These are phyloP conservation scores for Ariopsis seemanni DNA, from an alignment of 2,113 vertebrate species.

Conservation along the genomic window DNA sequence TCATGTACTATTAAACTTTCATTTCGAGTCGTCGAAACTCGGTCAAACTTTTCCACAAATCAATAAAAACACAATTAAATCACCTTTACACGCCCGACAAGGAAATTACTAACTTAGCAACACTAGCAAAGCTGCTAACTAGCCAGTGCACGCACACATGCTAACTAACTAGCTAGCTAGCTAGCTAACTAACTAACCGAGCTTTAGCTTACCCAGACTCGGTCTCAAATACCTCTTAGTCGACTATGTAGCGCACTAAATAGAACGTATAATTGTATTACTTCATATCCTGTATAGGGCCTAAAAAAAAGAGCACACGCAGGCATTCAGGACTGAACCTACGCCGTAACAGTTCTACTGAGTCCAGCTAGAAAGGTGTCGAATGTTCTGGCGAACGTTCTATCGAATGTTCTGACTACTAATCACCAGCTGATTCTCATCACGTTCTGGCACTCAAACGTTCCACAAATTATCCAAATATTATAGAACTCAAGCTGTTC, in stretches of 20 bases:
- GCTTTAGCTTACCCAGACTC: neutral
- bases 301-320: neutral
- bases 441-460: neutral
- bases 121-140: neutral
- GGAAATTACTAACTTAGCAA: neutral
- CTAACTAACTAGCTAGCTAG: neutral
- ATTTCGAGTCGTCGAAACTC: neutral
- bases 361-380: neutral
- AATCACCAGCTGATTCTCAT: no score
- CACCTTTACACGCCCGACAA: neutral
- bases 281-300: neutral
- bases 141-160: neutral
- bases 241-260: neutral
- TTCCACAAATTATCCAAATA: neutral
- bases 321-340: neutral
- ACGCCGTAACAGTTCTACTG: neutral
- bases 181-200: no score
- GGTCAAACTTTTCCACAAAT: neutral
- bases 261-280: no score
- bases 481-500: neutral
- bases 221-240: neutral
- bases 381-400: constrained; percentile 2
- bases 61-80: neutral
- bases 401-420: neutral
- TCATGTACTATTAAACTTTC: neutral